Conservation (phyloP, 1,140 invertebrate species). For the Lordiphosa stackelbergi region DNA sequence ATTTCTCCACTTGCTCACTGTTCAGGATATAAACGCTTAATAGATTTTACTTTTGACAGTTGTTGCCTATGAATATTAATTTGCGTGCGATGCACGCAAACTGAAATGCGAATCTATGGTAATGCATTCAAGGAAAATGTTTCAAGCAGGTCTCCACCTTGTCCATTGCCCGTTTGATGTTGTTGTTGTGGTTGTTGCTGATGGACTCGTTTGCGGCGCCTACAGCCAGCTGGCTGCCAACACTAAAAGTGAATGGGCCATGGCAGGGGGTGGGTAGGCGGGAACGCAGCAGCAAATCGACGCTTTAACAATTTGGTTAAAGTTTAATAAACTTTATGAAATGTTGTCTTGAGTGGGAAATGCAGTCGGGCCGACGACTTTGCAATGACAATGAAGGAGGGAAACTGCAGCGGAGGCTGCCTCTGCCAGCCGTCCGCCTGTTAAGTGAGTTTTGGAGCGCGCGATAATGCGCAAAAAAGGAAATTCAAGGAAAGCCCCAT, state of each 20-base stretch:
- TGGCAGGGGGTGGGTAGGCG: not conserved
- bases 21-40: slow-evolving; percentile 34
- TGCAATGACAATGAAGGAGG: slow-evolving; percentile 37
- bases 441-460: slow-evolving; percentile 38
- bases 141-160: slow-evolving; percentile 20
- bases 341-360: slow-evolving; percentile 71
- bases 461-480: slow-evolving; percentile 44
- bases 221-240: slow-evolving; percentile 27
- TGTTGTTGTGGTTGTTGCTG: slow-evolving; percentile 53
- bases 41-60: slow-evolving; percentile 49
- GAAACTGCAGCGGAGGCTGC: not conserved
- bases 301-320: slow-evolving; percentile 72
- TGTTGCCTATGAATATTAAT: slow-evolving; percentile 45
- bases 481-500: slow-evolving; percentile 51
- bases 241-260: slow-evolving; percentile 60
- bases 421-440: slow-evolving; percentile 6
- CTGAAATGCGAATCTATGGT: slow-evolving; percentile 8
- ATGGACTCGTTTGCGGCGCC: slow-evolving; percentile 67
- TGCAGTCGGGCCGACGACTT: slow-evolving; percentile 58
- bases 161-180: slow-evolving; percentile 55
- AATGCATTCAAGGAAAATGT: slow-evolving; percentile 39
- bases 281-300: slow-evolving; percentile 35
- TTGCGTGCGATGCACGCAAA: slow-evolving; percentile 29
- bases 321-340: slow-evolving; percentile 75
- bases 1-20: slow-evolving; percentile 3